Evolutionary conservation across 2,888 invertebrate genomes (phyloP).

Genomic region (Drosophila pseudotalamancana): DNA sequence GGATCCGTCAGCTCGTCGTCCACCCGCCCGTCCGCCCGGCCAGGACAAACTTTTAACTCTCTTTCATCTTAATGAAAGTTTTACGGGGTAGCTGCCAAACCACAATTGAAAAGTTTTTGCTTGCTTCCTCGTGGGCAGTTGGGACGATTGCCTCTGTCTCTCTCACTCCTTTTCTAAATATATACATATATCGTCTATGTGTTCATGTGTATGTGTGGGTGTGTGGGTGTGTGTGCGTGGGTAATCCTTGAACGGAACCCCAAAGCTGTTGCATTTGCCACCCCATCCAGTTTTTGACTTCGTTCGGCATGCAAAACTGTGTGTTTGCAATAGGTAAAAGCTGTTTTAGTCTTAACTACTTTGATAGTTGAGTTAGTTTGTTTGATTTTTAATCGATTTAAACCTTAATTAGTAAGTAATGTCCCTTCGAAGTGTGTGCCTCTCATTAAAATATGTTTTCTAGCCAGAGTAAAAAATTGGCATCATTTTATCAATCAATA

Average conservation of each 20-base stretch:
- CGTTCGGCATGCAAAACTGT: constrained; percentile 4
- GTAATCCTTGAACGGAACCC: not conserved
- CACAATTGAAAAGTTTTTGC: constrained; percentile 66
- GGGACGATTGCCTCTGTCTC: constrained; percentile 24
- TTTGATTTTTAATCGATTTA: constrained; percentile 27
- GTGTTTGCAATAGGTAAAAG: not conserved
- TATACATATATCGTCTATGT: not conserved
- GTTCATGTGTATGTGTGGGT: not conserved
- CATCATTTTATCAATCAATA: too few relatives aligned
- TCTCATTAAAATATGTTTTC: too few relatives aligned
- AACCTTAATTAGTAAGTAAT: constrained; percentile 38
- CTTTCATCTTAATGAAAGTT: constrained; percentile 70
- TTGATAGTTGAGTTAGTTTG: constrained; percentile 11
- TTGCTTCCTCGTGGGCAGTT: constrained; percentile 36
- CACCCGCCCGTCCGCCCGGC: constrained; percentile 1
- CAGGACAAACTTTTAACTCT: constrained; percentile 38
- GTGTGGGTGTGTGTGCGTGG: not conserved
- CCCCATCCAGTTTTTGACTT: constrained; percentile 20
- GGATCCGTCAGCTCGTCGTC: constrained; percentile 15
- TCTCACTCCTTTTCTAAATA: too few relatives aligned
- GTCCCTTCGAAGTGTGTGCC: not conserved
- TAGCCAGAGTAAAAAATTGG: too few relatives aligned
- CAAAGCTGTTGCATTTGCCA: constrained; percentile 50
- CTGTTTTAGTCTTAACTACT: not conserved
- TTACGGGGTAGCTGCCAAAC: constrained; percentile 57